These are phyloP conservation scores for Melieria picta DNA, from an alignment of 2,888 invertebrate species.

Conservation along the genomic window DNA sequence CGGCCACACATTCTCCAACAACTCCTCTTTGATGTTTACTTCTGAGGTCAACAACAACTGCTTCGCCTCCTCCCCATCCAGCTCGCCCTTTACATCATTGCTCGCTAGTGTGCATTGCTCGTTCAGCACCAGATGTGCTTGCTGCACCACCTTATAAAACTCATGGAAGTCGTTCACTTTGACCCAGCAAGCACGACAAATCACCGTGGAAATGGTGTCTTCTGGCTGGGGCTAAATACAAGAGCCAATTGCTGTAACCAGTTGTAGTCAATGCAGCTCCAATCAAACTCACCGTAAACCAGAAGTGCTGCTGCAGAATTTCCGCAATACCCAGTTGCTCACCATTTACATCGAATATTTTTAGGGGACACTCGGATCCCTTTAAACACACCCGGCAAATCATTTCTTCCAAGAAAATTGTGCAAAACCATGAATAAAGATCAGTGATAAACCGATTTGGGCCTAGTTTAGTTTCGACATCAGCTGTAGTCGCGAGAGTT, in stretches of 20 bases:
- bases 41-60: too few relatives aligned
- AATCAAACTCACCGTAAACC: slow-evolving; percentile 55
- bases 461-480: too few relatives aligned
- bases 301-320: slow-evolving; percentile 60
- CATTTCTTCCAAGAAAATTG: slow-evolving; percentile 39
- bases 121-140: slow-evolving; percentile 54
- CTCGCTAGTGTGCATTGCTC: slow-evolving; percentile 34
- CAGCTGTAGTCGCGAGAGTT: neutral
- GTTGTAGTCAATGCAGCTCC: neutral
- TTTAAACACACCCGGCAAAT: slow-evolving; percentile 59
- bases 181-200: slow-evolving; percentile 62
- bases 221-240: slow-evolving; percentile 52
- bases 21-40: slow-evolving; percentile 42
- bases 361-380: slow-evolving; percentile 54
- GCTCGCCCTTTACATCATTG: slow-evolving; percentile 11
- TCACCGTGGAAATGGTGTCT: slow-evolving; percentile 54
- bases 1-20: slow-evolving; percentile 34
- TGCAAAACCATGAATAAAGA: neutral
- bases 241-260: neutral
- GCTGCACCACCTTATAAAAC: slow-evolving; percentile 59
- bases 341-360: slow-evolving; percentile 55
- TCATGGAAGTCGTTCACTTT: slow-evolving; percentile 60
- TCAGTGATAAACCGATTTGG: too few relatives aligned
- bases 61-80: neutral
- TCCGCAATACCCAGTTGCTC: slow-evolving; percentile 52